Percentiles rank a stretch among this genome's conserved stretches.
These are phyloP conservation scores for Sternotherus odoratus DNA, from an alignment of 2,797 vertebrate species.

Conservation along the genomic window DNA sequence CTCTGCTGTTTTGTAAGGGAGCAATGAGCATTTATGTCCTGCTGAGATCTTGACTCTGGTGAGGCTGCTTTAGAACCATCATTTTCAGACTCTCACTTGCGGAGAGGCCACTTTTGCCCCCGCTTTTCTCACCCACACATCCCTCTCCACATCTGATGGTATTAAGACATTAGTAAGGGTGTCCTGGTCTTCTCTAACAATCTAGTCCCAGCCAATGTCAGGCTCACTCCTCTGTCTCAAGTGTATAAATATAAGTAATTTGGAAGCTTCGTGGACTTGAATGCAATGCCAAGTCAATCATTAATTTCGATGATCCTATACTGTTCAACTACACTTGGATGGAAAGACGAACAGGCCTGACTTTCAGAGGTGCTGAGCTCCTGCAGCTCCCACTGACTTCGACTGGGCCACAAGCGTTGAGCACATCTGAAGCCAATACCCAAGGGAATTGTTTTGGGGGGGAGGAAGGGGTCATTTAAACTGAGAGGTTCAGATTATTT, in stretches of 20 bases:
- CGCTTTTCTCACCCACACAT: not conserved
- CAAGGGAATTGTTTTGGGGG: not conserved
- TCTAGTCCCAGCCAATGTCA: conserved; percentile 52
- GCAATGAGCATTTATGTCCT: not conserved
- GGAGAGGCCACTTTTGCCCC: not conserved
- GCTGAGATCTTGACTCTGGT: not conserved
- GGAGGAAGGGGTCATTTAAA: conserved; percentile 2
- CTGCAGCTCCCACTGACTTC: not conserved
- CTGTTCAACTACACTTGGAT: not conserved
- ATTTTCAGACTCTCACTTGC: not conserved
- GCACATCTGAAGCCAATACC: not conserved
- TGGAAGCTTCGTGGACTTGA: conserved; percentile 7
- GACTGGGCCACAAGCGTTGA: not conserved
- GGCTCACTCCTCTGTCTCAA: conserved; percentile 37
- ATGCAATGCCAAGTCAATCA: not conserved
- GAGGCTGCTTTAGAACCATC: not conserved
- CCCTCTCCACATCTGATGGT: not conserved
- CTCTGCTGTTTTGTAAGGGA: not conserved
- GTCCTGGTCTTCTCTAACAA: fast-evolving
- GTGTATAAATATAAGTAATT: not conserved
- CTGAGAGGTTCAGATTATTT: not conserved
- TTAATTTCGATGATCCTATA: not conserved
- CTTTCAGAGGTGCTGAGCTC: not conserved
- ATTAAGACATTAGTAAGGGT: not conserved
- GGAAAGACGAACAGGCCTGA: not conserved